Evolutionary conservation across 1,140 invertebrate genomes (phyloP), one percentile per base, ranked within the genome.

Genomic region (Drosophila triauraria): DNA sequence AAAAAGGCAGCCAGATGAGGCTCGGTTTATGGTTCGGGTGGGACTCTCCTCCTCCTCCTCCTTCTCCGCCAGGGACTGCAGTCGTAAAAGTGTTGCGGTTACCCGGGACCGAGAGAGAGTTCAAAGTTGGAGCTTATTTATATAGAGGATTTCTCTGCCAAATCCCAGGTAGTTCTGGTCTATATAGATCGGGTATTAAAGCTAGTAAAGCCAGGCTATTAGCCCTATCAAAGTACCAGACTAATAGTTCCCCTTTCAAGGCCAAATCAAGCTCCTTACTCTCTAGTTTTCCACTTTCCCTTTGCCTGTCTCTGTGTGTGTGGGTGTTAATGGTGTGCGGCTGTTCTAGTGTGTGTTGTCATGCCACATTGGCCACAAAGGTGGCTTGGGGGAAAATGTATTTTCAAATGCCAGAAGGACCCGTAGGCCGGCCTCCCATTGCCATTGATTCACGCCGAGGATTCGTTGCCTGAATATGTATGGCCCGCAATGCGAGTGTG

Each of bases 391-490:
- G 38, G 13, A 42, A 70, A 78, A 77, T 61, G 75, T 77, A 43
- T 65, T 80, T 80, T 79, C 67, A 72, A 86, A 59, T 82, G 65
- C 59, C 79, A 58, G 43, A 27, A 20, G 50, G 61, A 61, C 51
- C 51, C 27, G 4, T 30, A 30, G 27, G 6, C 27, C 64, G 38
- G 30, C 27, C 51, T 13, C 7, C 62, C 60, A 67, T 57, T 76
- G 80, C 70, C 77, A 87, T 83, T 88, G 84, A 87, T 78, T 87
- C 84, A 74, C 68, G 71, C 80, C 48, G 57, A 74, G 75, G 68
- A 64, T 62, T 80, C 72, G 59, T 61, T 75, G 75, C 46, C 38
- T 61, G 65, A 78, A 79, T 86, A 79, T 69, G 71, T 60, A 63
- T 70, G 75, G 44, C 23, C 53, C 35, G 44, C 67, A 72, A 72